Evolutionary conservation across 2,113 vertebrate genomes (phyloP), one percentile per base, ranked within the genome.

Genomic region (Brachypodius melanocephalos): DNA sequence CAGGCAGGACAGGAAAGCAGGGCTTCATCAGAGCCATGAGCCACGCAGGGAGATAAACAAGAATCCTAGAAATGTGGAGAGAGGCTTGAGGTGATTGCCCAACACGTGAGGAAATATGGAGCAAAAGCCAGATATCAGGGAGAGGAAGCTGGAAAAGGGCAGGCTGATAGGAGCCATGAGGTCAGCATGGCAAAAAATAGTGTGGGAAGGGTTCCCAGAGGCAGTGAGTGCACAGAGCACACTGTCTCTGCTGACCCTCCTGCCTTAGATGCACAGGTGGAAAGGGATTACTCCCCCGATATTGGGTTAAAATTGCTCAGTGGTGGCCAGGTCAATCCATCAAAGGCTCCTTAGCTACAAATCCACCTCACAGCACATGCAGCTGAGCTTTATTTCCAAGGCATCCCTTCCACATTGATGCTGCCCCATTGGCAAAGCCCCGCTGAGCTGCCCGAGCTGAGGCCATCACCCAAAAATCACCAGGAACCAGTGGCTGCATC

Each of bases 131-230:
- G 85, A 75, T 88, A 40, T 52, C 61, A 85, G 77, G 77, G 90
- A 96, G 38, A 94, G 95, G 94, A 96, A 97, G 95, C 96, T 93
- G 96, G 46, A 34, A 22, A 29, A 93, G 93, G 88, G 58, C 94
- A 97, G 92, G 83, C 78, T 94, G 95, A 90, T 34, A 94, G 0
- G 3, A 93, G 54, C 93, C 69, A 22, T 84, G 96, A 83, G 69
- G 81, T 95, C 89, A 36, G 58, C 8, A 4, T 38, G 42, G 78
- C 82, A 95, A 93, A 76, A 97, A 98, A 93, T 87, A 96, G 93
- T 11, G 57, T 55, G 2, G 55, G 25, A 86, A 90, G 62, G 66
- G 38, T 96, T 97, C 92, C 91, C 52, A 74, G 25, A 59, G 73
- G 58, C 77, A n/a, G 68, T 0, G 16, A 89, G 71, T 17, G 7